Evolutionary conservation across 2,888 invertebrate species (phyloP), one percentile per base, ranked within the genome.

Genomic region (Neuroscelio doddi): DNA sequence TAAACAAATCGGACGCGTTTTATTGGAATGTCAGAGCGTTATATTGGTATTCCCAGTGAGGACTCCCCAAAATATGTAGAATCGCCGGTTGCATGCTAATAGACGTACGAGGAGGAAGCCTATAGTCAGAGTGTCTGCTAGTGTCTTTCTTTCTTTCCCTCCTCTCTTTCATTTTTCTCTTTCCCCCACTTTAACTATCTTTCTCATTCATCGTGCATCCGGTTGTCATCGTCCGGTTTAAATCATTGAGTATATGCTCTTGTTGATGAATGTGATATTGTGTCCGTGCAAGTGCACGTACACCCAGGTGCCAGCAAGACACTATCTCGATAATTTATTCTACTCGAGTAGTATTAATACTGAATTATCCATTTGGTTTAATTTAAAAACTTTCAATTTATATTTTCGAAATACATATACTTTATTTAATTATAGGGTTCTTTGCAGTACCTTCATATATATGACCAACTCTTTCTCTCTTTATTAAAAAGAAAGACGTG

Each of bases 1-100:
- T 84, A 83, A 84, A 84, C 83, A 84, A 84, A 84, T 84, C 83
- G 82, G 79, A 79, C 81, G 81, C 81, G 80, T 82, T 84, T 82
- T 82, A 84, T 83, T 82, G 84, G 83, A 82, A 84, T 80, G 83
- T 84, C 82, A 82, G 82, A 83, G 82, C 81, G 77, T 79, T 80
- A 80, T 83, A 83, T 84, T 84, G 83, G 83, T 84, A 84, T 84
- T 84, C 84, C 74, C 76, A 70, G 73, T 77, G 80, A 74, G 71
- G 74, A 76, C 79, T 80, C 81, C 80, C 83, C 81, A 80, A 83
- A 84, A 84, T 84, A 82, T 81, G 83, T 82, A 80, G 78, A 74
- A 71, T 73, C 81, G 78, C 79, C 80, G 76, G 81, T 75, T 79
- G 84, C 82, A 84, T 84, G 83, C 80, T 83, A 84, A 84, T 84